Evolutionary conservation across 2,888 invertebrate species (phyloP), one percentile per base, ranked within the genome.

Genomic region (Drosophila eohydei): DNA sequence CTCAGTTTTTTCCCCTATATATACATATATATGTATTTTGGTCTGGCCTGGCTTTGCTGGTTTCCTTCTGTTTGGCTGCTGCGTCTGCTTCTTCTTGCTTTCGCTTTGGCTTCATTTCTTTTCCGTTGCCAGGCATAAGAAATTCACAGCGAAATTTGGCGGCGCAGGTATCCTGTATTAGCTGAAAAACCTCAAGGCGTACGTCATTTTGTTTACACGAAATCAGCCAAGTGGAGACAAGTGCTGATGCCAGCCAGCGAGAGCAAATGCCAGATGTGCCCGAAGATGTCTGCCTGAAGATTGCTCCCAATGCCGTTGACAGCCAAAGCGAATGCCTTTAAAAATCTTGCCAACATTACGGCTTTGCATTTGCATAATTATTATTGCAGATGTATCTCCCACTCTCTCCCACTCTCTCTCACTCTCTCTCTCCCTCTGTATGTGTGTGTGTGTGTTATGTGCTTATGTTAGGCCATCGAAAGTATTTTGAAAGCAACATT

Each of bases 301-400:
- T 56, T 32, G 60, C 26, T 38, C 32, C 50, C 34, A 34, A 50
- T 50, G 51, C 36, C 21, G 40, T 46, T 28, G 52, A 41, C 41
- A 58, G 66, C 69, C 41, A 44, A 41, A 61, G 64, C 67, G 57
- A 26, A 21, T 11, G 58, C 8, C 14, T 12, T 74, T 75, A 73
- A 82, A 81, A 88, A 86, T 88, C 88, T 81, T 86, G 83, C 71
- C 82, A 80, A 68, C 83, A 81, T 88, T 84, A 81, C 75, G 69
- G 76, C 78, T 76, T 82, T 72, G 82, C 73, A 86, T 86, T 86
- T 86, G 82, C 88, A 86, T 88, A 86, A 86, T 86, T 88, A 88
- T 86, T 83, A 70, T 83, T 83, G 74, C 65, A 55, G 56, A 66
- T 57, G 28, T 30, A 36, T 59, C 4, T 26, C 30, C 30, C 28